Percentiles rank a stretch among this genome's conserved stretches.
Evolutionary conservation across 1,140 invertebrate genomes (phyloP).

Genomic region (Bombus polaris): DNA sequence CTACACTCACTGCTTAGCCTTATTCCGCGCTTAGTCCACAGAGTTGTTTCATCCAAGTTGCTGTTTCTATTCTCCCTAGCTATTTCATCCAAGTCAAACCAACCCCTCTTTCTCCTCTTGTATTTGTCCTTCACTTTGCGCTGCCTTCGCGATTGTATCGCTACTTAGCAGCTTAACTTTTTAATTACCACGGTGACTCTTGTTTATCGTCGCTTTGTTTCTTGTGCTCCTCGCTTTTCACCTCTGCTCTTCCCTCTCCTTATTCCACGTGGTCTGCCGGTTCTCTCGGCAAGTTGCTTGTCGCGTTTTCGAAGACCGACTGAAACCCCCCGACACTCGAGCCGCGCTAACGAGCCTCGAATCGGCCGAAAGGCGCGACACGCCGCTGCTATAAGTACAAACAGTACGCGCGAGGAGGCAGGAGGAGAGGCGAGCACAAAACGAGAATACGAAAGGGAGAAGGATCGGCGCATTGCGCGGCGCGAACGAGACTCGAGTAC

Average conservation of each 20-base stretch:
- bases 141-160: constrained; percentile 36
- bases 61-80: neutral
- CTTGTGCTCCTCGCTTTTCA: neutral
- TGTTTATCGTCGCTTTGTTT: constrained; percentile 72
- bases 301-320: constrained; percentile 25
- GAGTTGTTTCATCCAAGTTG: neutral
- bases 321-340: constrained; percentile 7
- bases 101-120: neutral
- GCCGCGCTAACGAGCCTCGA: constrained; percentile 60
- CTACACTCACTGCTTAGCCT: neutral
- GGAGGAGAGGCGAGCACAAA: constrained; percentile 8
- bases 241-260: neutral
- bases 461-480: constrained; percentile 47
- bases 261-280: neutral
- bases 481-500: constrained; percentile 60
- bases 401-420: constrained; percentile 3
- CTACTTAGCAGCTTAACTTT: constrained; percentile 77
- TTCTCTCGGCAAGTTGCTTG: neutral
- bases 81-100: neutral
- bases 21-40: neutral
- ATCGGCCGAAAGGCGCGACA: constrained; percentile 52
- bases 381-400: constrained; percentile 6
- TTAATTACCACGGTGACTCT: constrained; percentile 77
- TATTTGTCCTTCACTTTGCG: constrained; percentile 33
- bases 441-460: constrained; percentile 22